Evolutionary conservation across 37 sponge, comb jelly and placozoan genomes (phyloP).

Genomic region (Amphimedon queenslandica): DNA sequence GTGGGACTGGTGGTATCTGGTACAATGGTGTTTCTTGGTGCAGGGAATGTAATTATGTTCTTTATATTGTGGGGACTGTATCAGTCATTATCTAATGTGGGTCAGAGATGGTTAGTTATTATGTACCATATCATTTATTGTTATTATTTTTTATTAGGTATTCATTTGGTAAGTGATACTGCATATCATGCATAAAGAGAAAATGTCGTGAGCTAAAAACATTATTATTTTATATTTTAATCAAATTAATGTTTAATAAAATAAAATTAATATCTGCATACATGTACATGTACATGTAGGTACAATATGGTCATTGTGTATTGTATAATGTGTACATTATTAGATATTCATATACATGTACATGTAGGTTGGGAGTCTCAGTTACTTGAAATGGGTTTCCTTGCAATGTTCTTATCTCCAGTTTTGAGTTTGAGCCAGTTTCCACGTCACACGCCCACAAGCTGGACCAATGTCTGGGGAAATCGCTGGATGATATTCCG

Average conservation of each 20-base stretch:
- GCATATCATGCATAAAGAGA: not conserved
- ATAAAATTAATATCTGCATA: not conserved
- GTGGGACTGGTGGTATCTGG: constrained; percentile 61
- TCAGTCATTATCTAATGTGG: constrained; percentile 86
- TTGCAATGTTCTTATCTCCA: constrained; percentile 84
- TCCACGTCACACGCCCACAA: constrained; percentile 67
- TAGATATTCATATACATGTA: not conserved
- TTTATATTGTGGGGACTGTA: constrained; percentile 71
- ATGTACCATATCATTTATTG: not conserved
- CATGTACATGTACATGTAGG: not conserved
- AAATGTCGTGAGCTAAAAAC: too few relatives aligned
- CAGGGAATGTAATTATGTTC: constrained; percentile 81
- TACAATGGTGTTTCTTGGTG: constrained; percentile 59
- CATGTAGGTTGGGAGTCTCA: constrained; percentile 89
- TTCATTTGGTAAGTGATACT: constrained; percentile 63
- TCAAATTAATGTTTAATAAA: not conserved
- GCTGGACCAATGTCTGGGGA: constrained; percentile 63
- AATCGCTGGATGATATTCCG: constrained; percentile 89
- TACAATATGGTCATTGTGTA: too few relatives aligned
- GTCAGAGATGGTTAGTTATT: constrained; percentile 76
- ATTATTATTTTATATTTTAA: not conserved
- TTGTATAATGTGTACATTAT: not conserved
- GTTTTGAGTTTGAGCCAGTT: constrained; percentile 57
- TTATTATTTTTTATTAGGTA: constrained; percentile 28
- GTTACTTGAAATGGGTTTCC: constrained; percentile 90